Base-by-base conservation (phyloP, 2,113 vertebrate species). In the Australoheros scitulus region DNA sequence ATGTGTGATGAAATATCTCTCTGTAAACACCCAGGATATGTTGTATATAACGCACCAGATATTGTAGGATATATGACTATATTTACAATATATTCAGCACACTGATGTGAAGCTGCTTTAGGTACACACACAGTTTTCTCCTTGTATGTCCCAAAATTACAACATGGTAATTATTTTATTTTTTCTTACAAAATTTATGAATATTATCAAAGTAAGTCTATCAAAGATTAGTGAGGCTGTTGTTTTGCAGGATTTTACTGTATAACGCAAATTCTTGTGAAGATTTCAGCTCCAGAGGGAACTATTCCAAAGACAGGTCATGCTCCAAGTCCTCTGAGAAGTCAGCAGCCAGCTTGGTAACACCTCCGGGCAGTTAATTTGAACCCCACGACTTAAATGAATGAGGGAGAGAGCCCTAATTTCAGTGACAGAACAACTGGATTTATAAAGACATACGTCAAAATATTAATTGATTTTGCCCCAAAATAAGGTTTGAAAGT, bases 11-110 rank as follows among this genome's bases (percentile, higher is more conserved):
- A 92, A 91, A 78, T 91, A 89, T 87, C 79, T 91, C 80, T 90
- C 82, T 91, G 88, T 92, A 89, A 84, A 85, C 89, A 86, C 83
- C 83, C 82, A 82, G 90, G 60, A 90, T 84, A 77, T 85, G 93
- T 93, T 93, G 90, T 93, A 89, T 88, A 89, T 91, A 90, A 86
- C 9, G 56, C 84, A 70, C 76, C 85, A 41, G 91, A 91, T 93
- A 93, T 92, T 91, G 91, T 93, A 94, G 89, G 79, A 93, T 89
- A 93, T 61, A 89, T 89, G 87, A 91, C 50, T 92, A 92, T 93
- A 93, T 94, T 94, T 91, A 92, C 87, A 91, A 91, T 92, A 92
- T 94, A 92, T 86, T 90, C 88, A 81, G 85, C 79, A 77, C 76
- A 79, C 65, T 83, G 32, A 90, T 86, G 82, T 89, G 88, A 89